Percentiles rank a stretch among this genome's conserved stretches.
Conservation (phyloP, 2,797 vertebrate species). For the Sebastes variabilis region DNA sequence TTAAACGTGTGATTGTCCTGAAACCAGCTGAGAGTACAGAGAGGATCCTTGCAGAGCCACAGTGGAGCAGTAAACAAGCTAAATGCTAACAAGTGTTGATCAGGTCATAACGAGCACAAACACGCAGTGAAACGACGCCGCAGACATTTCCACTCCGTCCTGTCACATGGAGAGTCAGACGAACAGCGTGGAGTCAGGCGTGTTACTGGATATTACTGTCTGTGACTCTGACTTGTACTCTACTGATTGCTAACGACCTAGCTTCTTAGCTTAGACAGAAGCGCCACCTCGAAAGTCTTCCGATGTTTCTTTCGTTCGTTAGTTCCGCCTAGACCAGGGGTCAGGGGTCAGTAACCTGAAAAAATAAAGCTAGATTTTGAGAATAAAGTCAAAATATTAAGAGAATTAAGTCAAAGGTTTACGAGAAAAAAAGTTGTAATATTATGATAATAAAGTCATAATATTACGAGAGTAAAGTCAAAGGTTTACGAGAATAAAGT, state of each 20-base stretch:
- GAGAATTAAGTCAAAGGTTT: no score
- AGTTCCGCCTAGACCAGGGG: conserved; percentile 42
- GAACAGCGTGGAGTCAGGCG: accelerated
- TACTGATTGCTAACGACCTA: conserved; percentile 37
- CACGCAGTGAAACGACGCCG: not conserved
- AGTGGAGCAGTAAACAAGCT: conserved; percentile 34
- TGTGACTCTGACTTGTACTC: not conserved
- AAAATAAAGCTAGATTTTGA: no score
- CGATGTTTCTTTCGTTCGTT: not conserved
- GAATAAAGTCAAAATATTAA: accelerated
- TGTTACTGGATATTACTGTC: accelerated
- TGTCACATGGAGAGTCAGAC: accelerated
- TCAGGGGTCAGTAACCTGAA: no score
- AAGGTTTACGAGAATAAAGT: no score
- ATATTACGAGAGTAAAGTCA: no score
- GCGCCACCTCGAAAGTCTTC: conserved; percentile 27
- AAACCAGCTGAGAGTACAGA: not conserved
- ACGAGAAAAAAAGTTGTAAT: no score
- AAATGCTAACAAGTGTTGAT: conserved; percentile 39
- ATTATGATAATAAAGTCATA: no score
- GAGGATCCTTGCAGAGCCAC: conserved; percentile 12
- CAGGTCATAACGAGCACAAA: conserved; percentile 28
- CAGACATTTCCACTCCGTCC: conserved; percentile 12
- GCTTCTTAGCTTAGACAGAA: conserved; percentile 7
- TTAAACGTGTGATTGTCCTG: not conserved